A percentile compares a stretch with the other conserved stretches of the same genome.
Conservation (phyloP, 2,113 vertebrate genomes). For the Gadus chalcogrammus region DNA sequence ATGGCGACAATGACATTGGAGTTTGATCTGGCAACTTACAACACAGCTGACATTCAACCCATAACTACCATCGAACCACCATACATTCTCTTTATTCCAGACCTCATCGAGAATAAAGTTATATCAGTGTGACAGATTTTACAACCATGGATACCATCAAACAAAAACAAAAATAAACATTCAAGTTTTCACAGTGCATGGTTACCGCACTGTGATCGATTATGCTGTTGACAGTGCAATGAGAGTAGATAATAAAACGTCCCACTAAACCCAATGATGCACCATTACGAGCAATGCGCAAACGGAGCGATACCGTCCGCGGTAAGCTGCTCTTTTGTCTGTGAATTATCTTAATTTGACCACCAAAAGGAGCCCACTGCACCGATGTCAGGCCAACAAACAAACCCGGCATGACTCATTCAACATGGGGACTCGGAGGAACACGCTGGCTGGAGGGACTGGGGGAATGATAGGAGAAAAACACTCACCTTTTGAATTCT, state of each 20-base stretch:
- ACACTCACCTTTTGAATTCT: slow-evolving; percentile 81
- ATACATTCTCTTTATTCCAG: too few relatives aligned
- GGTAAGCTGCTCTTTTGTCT: slow-evolving; percentile 69
- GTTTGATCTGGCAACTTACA: slow-evolving; percentile 72
- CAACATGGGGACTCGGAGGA: too few relatives aligned
- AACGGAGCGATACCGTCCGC: slow-evolving; percentile 43
- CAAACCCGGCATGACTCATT: background rate
- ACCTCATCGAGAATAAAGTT: too few relatives aligned
- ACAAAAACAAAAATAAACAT: too few relatives aligned
- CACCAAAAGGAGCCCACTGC: slow-evolving; percentile 2
- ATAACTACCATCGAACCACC: slow-evolving; percentile 24
- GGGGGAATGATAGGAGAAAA: slow-evolving; percentile 14
- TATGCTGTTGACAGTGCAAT: background rate
- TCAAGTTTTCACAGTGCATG: too few relatives aligned
- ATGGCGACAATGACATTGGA: slow-evolving; percentile 72
- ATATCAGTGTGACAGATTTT: too few relatives aligned
- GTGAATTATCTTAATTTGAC: slow-evolving; percentile 38
- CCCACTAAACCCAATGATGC: background rate
- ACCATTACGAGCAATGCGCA: slow-evolving; percentile 47
- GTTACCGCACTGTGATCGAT: too few relatives aligned
- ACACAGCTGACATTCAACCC: slow-evolving; percentile 64
- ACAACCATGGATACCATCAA: too few relatives aligned
- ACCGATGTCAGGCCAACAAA: background rate
- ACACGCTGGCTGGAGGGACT: too few relatives aligned
- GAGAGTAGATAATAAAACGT: background rate